Conservation (phyloP, 2,888 invertebrate species). For the Eupithecia centaureata region DNA sequence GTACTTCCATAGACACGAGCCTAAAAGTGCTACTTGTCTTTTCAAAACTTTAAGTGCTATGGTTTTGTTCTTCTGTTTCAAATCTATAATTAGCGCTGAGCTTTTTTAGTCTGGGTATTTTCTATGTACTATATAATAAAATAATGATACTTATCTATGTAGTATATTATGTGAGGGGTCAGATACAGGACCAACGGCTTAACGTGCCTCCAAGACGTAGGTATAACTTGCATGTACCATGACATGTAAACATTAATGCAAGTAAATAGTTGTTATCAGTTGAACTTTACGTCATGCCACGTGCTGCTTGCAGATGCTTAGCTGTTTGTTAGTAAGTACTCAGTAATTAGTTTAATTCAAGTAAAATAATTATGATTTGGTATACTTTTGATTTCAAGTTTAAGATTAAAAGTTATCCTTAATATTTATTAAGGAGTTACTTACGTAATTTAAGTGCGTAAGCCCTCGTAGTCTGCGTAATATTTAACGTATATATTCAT, state of each 20-base stretch:
- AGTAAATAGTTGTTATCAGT: background rate
- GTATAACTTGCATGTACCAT: background rate
- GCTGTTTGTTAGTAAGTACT: background rate
- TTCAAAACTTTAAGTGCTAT: background rate
- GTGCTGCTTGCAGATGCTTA: background rate
- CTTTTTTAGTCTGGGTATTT: background rate
- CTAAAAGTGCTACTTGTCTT: background rate
- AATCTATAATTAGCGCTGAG: too few relatives aligned
- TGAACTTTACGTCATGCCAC: background rate
- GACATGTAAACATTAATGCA: background rate
- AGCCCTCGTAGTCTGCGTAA: too few relatives aligned
- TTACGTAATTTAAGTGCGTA: too few relatives aligned
- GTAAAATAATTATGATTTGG: background rate
- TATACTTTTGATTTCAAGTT: too few relatives aligned
- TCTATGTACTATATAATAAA: too few relatives aligned
- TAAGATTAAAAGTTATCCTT: too few relatives aligned
- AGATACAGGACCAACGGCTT: too few relatives aligned
- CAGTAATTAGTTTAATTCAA: background rate
- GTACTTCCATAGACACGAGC: background rate
- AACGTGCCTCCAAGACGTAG: too few relatives aligned
- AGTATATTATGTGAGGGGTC: too few relatives aligned
- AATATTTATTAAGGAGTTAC: too few relatives aligned
- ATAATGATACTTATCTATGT: too few relatives aligned
- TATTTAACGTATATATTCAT: too few relatives aligned
- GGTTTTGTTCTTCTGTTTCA: background rate